Conservation (phyloP, 1,140 invertebrate species). For the Holcopasites calliopsidis region DNA sequence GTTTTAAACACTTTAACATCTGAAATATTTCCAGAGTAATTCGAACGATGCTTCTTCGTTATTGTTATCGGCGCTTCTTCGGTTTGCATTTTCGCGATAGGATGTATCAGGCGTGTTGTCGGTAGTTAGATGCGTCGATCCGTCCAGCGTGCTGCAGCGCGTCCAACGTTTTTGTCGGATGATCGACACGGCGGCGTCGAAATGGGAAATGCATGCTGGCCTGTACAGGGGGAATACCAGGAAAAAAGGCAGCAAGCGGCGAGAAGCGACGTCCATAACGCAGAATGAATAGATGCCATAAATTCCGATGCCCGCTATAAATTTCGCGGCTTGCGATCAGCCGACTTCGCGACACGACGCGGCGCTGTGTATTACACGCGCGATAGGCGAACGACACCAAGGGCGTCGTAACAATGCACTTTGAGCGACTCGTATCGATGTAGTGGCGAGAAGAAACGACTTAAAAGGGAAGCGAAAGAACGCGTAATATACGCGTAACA, state of each 20-base stretch:
- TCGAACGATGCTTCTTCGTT: too few relatives aligned
- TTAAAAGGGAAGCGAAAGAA: not conserved
- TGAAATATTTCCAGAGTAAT: not conserved
- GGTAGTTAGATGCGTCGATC: constrained; percentile 23
- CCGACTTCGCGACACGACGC: not conserved
- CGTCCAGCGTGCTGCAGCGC: not conserved
- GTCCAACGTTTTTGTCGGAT: not conserved
- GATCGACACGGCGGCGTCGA: constrained; percentile 7
- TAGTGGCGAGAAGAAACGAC: constrained; percentile 3
- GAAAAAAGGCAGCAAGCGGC: not conserved
- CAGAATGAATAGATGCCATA: constrained; percentile 19
- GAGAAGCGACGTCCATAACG: not conserved
- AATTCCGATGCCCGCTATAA: constrained; percentile 16
- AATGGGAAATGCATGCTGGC: constrained; percentile 12
- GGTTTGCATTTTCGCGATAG: not conserved
- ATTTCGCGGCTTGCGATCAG: constrained; percentile 12
- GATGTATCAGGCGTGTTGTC: too few relatives aligned
- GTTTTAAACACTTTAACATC: too few relatives aligned
- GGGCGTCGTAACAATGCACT: constrained; percentile 36
- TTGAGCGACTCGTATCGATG: constrained; percentile 27
- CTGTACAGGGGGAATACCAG: too few relatives aligned
- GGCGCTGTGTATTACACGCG: not conserved
- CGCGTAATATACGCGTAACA: not conserved
- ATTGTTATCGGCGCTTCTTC: not conserved
- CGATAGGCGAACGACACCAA: constrained; percentile 37